These are phyloP conservation scores for Benitochromis conjunctus DNA, from an alignment of 2,113 vertebrate species.

Conservation along the genomic window DNA sequence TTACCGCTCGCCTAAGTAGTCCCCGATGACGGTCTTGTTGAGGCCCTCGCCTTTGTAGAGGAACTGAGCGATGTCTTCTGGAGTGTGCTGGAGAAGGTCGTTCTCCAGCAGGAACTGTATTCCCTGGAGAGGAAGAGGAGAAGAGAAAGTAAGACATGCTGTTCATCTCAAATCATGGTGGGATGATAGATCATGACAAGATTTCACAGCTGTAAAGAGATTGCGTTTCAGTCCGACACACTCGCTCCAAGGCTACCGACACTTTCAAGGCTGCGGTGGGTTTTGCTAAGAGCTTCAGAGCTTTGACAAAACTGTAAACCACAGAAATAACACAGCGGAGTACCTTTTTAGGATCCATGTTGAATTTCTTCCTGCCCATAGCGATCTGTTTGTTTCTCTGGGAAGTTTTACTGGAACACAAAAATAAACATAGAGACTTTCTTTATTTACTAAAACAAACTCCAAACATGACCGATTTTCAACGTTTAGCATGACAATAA, in stretches of 20 bases:
- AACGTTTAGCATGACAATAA: background rate
- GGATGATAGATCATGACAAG: constrained; percentile 4
- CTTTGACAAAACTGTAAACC: background rate
- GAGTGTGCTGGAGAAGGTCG: constrained; percentile 92
- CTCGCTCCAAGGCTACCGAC: background rate
- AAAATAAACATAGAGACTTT: background rate
- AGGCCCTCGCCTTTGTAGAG: constrained; percentile 98
- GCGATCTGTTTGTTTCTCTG: constrained; percentile 98
- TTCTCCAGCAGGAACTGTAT: constrained; percentile 98
- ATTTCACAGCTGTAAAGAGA: background rate
- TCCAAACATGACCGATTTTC: background rate
- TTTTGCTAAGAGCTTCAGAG: background rate
- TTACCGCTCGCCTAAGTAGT: constrained; percentile 97
- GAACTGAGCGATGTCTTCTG: constrained; percentile 96
- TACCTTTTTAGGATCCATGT: constrained; percentile 99
- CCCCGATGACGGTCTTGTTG: constrained; percentile 97
- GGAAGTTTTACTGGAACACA: constrained; percentile 84
- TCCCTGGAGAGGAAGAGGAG: constrained; percentile 71
- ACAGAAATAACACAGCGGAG: background rate
- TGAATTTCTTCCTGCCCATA: constrained; percentile 98
- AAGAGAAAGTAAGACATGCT: background rate
- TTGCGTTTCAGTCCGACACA: background rate
- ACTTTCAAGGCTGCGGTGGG: background rate
- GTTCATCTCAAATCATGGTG: background rate
- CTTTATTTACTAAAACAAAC: background rate